Evolutionary conservation across 2,797 vertebrate genomes (phyloP).

Genomic region (Botia kubotai): DNA sequence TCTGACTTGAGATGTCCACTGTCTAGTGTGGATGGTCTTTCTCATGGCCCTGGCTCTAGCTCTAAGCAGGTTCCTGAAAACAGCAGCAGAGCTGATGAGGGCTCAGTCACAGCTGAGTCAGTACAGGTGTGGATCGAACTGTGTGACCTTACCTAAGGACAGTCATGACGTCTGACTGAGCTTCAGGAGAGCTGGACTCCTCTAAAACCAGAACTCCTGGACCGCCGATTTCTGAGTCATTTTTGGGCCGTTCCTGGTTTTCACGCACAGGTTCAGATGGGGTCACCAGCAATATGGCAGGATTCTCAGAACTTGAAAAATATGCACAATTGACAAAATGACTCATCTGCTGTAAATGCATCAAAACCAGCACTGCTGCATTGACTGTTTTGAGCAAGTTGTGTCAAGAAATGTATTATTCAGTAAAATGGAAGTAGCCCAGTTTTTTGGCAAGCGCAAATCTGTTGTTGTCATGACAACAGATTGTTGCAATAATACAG

Average conservation of each 20-base stretch:
- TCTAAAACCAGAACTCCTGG: conserved; percentile 17
- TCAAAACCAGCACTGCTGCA: not conserved
- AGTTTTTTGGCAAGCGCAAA: not conserved
- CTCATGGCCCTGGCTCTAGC: conserved; percentile 49
- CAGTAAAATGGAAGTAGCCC: not conserved
- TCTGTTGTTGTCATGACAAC: not conserved
- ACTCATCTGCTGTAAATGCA: not conserved
- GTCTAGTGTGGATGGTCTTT: conserved; percentile 45
- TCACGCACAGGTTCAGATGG: conserved; percentile 23
- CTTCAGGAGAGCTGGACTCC: conserved; percentile 3
- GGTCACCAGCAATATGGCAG: conserved; percentile 24
- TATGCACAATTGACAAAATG: not conserved
- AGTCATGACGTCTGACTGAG: conserved; percentile 34
- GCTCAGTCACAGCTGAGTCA: not conserved
- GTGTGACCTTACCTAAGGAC: conserved; percentile 53
- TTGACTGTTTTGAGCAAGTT: not conserved
- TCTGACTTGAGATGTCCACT: conserved; percentile 16
- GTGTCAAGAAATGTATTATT: no score
- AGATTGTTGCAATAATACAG: not conserved
- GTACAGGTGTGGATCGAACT: conserved; percentile 10
- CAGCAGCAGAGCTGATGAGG: conserved; percentile 11
- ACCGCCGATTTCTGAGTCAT: not conserved
- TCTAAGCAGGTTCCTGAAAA: conserved; percentile 61
- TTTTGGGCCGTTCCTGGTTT: conserved; percentile 17
- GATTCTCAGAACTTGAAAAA: conserved; percentile 48